These are phyloP conservation scores for Penaeus vannamei DNA, from an alignment of 1,140 invertebrate species.

Conservation along the genomic window DNA sequence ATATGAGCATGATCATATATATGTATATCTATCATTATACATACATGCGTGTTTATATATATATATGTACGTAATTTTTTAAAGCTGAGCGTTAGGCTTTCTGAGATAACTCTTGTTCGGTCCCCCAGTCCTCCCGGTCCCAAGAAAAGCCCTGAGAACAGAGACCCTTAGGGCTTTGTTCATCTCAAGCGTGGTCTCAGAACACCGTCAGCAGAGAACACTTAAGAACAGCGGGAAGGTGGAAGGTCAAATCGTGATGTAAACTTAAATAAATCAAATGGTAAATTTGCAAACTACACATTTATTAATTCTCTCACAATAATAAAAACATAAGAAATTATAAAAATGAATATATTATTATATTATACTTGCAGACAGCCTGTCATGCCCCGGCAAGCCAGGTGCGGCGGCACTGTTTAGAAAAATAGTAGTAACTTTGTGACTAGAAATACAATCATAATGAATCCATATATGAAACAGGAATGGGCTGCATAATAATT, in stretches of 20 bases:
- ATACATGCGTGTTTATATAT: no score
- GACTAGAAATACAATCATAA: slow-evolving; percentile 66
- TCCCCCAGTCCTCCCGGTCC: no score
- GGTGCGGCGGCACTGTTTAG: slow-evolving; percentile 56
- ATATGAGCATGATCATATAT: no score
- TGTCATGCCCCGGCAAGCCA: slow-evolving; percentile 50
- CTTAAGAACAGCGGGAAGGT: no score
- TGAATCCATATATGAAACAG: slow-evolving; percentile 65
- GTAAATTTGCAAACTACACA: slow-evolving; percentile 66
- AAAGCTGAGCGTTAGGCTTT: no score
- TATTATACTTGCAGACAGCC: slow-evolving; percentile 65
- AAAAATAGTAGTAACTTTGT: slow-evolving; percentile 67
- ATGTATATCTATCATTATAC: no score
- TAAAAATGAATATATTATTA: slow-evolving; percentile 66
- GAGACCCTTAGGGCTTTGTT: not conserved
- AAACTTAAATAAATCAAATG: slow-evolving; percentile 63
- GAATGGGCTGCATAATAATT: slow-evolving; percentile 65
- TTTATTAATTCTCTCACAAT: slow-evolving; percentile 67
- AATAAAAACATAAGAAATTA: slow-evolving; percentile 67
- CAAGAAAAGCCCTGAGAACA: no score
- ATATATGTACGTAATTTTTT: no score
- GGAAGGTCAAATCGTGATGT: not conserved
- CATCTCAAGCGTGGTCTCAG: slow-evolving; percentile 3
- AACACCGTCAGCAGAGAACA: slow-evolving; percentile 24
- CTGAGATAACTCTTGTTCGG: no score